Percentiles rank a stretch among this genome's conserved stretches.
Evolutionary conservation across 2,888 invertebrate species (phyloP).

Genomic region (Pasiphila rectangulata): DNA sequence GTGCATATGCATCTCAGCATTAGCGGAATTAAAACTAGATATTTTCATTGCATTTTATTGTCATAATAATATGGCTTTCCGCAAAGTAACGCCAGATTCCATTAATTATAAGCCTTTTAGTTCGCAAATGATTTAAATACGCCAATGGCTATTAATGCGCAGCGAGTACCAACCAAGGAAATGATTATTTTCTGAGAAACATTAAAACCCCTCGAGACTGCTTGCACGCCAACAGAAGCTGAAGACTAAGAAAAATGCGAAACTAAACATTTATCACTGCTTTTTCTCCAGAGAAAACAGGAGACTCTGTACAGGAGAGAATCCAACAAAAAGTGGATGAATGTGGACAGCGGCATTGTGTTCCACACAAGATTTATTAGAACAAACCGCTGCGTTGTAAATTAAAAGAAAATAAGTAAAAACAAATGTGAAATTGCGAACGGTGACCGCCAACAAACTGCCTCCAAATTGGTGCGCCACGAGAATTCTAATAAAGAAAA

Average conservation of each 20-base stretch:
- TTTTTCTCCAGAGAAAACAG: constrained; percentile 32
- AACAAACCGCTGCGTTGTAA: constrained; percentile 45
- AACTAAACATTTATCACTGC: constrained; percentile 38
- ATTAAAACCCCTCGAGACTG: constrained; percentile 13
- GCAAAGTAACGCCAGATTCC: no score
- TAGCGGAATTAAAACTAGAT: no score
- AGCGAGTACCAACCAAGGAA: no score
- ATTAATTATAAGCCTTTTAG: no score
- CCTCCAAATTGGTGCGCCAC: constrained; percentile 43
- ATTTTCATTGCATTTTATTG: no score
- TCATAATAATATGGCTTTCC: no score
- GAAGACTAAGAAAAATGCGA: constrained; percentile 28
- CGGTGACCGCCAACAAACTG: constrained; percentile 49
- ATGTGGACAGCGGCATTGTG: constrained; percentile 46
- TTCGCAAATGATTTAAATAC: no score
- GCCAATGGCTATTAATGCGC: no score
- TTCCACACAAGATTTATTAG: constrained; percentile 54
- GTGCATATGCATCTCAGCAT: no score
- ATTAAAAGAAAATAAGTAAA: constrained; percentile 52
- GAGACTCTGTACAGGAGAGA: constrained; percentile 32
- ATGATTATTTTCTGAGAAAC: constrained; percentile 10
- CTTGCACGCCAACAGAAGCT: constrained; percentile 12
- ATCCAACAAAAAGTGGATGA: constrained; percentile 48
- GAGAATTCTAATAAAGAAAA: constrained; percentile 54
- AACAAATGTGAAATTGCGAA: constrained; percentile 47